Evolutionary conservation across 2,797 vertebrate genomes (phyloP).

Genomic region (Pogonophryne albipinna): DNA sequence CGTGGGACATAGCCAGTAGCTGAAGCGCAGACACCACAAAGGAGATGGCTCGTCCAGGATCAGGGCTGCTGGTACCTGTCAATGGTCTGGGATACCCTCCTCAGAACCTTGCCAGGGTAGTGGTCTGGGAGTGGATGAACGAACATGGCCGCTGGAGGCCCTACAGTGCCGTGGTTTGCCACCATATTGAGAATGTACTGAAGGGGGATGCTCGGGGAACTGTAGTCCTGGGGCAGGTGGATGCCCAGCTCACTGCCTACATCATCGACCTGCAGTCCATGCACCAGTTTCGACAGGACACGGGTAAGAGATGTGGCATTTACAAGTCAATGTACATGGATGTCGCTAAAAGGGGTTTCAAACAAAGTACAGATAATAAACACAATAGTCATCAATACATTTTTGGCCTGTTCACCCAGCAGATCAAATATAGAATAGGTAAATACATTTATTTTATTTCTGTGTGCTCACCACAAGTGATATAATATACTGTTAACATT

Average conservation of each 20-base stretch:
- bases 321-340: constrained; percentile 1
- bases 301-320: constrained; percentile 85
- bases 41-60: constrained; percentile 68
- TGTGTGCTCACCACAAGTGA: constrained; percentile 9
- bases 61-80: constrained; percentile 78
- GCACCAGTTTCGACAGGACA: constrained; percentile 98
- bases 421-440: neutral
- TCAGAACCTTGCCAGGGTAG: constrained; percentile 93
- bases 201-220: constrained; percentile 93
- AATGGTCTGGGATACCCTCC: constrained; percentile 90
- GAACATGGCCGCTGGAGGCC: constrained; percentile 96
- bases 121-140: constrained; percentile 98
- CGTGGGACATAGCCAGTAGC: constrained; percentile 53
- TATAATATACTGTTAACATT: constrained; percentile 4
- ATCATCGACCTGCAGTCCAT: constrained; percentile 97
- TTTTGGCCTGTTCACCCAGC: neutral
- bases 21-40: constrained; percentile 45
- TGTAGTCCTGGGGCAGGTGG: constrained; percentile 94
- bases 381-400: neutral
- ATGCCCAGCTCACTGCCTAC: constrained; percentile 93
- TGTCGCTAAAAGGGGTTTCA: neutral
- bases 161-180: constrained; percentile 93
- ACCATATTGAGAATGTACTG: constrained; percentile 95
- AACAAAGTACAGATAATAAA: neutral
- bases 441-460: neutral